Percentiles rank a stretch among this genome's conserved stretches.
These are phyloP conservation scores for Varanus salvator DNA, from an alignment of 2,113 vertebrate genomes.

Conservation along the genomic window DNA sequence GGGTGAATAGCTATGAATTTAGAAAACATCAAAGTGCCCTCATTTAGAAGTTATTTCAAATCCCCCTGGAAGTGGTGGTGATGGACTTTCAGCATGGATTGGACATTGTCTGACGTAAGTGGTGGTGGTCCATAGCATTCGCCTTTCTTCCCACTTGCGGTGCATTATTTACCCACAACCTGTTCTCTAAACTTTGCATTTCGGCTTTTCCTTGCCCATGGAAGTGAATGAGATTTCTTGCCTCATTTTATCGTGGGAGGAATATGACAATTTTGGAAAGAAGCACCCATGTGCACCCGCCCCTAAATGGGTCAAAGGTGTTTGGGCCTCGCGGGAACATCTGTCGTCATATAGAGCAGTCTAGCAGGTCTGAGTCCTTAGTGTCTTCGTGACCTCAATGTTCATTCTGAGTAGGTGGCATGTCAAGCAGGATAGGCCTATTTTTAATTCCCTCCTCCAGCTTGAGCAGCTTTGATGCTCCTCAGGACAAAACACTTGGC, in stretches of 20 bases:
- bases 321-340: neutral
- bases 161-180: neutral
- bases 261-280: conserved; percentile 8
- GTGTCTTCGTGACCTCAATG: conserved; percentile 54
- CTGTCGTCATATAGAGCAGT: neutral
- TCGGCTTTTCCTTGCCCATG: neutral
- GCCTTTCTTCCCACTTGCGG: neutral
- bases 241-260: neutral
- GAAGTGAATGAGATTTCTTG: neutral
- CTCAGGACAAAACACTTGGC: conserved; percentile 23
- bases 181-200: neutral
- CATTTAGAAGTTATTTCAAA: neutral
- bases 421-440: conserved; percentile 45
- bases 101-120: too few species aligned
- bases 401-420: conserved; percentile 47
- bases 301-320: neutral
- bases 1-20: neutral
- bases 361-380: conserved; percentile 51
- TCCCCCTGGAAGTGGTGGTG: neutral
- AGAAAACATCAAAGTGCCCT: neutral
- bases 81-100: neutral
- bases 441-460: conserved; percentile 41
- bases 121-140: neutral
- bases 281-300: neutral
- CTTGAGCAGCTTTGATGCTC: conserved; percentile 39